Percentiles rank a stretch among this genome's conserved stretches.
Conservation (phyloP, 2,888 invertebrate genomes). For the Drosophila anceps region DNA sequence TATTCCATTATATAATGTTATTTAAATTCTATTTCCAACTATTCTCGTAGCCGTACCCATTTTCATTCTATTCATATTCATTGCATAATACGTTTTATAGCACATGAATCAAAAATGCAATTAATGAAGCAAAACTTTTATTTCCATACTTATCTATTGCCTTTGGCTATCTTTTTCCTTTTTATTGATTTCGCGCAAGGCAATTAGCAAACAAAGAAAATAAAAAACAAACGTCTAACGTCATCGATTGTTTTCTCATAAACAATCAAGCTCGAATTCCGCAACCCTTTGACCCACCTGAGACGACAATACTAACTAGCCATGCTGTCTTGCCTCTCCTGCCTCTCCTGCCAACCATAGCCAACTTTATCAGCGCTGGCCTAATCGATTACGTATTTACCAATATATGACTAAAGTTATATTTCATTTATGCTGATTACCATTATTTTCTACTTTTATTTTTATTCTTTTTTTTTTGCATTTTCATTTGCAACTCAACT, state of each 20-base stretch:
- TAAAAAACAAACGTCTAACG: background rate
- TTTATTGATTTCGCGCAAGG: slow-evolving; percentile 1
- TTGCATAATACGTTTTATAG: slow-evolving; percentile 5
- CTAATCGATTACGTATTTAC: background rate
- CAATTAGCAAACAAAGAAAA: slow-evolving; percentile 17
- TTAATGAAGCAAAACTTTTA: background rate
- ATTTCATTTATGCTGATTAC: background rate
- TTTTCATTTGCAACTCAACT: background rate
- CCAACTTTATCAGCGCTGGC: background rate
- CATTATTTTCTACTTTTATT: background rate
- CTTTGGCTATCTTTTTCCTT: background rate
- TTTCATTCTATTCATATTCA: background rate
- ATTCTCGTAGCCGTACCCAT: too few species aligned
- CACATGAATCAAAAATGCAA: slow-evolving; percentile 3
- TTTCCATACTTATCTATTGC: background rate
- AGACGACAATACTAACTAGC: background rate
- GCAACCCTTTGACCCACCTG: slow-evolving; percentile 6
- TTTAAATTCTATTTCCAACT: too few species aligned
- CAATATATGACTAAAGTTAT: background rate
- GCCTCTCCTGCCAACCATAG: background rate
- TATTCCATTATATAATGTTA: background rate
- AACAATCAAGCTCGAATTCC: slow-evolving; percentile 12
- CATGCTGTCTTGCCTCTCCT: background rate
- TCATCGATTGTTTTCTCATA: background rate
- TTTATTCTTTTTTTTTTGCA: background rate